Evolutionary conservation across 2,888 invertebrate species (phyloP).

Genomic region (Caenorhabditis sp.): DNA sequence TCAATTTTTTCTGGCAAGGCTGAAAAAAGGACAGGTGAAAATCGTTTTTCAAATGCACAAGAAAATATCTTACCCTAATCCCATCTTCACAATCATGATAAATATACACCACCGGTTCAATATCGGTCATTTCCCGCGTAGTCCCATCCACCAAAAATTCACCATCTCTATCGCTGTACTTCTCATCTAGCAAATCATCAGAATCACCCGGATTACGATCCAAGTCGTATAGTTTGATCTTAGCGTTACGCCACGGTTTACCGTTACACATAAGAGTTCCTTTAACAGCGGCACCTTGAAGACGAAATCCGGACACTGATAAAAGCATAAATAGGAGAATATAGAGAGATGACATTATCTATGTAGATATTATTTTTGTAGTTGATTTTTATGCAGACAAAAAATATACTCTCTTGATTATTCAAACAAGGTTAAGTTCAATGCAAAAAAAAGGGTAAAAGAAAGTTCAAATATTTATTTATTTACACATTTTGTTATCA

Average conservation of each 20-base stretch:
- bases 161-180: conserved; percentile 50
- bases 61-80: conserved; percentile 50
- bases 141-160: conserved; percentile 46
- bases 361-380: no score
- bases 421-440: background rate
- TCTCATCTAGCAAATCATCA: conserved; percentile 54
- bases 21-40: conserved; percentile 16
- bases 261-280: conserved; percentile 47
- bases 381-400: background rate
- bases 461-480: no score
- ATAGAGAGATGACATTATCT: no score
- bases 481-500: background rate
- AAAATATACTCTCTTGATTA: background rate
- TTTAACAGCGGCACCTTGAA: conserved; percentile 56
- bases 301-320: conserved; percentile 37
- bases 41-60: no score
- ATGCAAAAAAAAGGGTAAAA: no score
- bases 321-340: no score
- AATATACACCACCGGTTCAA: conserved; percentile 55
- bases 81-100: conserved; percentile 61
- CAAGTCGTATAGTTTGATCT: conserved; percentile 54
- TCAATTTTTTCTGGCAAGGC: conserved; percentile 54
- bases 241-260: conserved; percentile 47
- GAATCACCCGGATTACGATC: conserved; percentile 56
- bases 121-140: conserved; percentile 52